These are phyloP conservation scores for Phaethornis superciliosus DNA, from an alignment of 2,113 vertebrate genomes.

Conservation along the genomic window DNA sequence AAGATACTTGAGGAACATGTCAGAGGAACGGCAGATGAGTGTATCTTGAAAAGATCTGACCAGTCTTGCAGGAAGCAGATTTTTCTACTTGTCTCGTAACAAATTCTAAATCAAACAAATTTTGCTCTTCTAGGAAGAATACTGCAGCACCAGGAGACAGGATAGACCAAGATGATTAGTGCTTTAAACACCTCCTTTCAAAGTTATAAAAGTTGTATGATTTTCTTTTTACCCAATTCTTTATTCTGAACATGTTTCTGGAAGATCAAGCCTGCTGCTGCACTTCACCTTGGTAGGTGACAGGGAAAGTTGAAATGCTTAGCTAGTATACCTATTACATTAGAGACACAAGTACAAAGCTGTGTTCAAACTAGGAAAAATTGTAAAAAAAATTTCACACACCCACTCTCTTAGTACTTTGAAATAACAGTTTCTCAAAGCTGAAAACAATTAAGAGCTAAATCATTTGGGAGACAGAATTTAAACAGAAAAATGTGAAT, in stretches of 20 bases:
- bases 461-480: constrained; percentile 37
- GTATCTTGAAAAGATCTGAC: neutral
- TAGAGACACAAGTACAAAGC: neutral
- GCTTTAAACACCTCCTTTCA: neutral
- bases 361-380: neutral
- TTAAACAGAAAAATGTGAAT: constrained; percentile 55
- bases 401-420: neutral
- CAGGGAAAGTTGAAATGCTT: neutral
- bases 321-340: too few relatives aligned
- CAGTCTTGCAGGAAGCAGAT: neutral
- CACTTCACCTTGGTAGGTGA: neutral
- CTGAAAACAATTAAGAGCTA: constrained; percentile 45
- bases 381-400: neutral
- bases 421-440: neutral
- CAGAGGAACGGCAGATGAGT: neutral
- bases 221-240: neutral
- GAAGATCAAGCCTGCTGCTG: neutral
- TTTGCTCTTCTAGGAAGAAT: neutral
- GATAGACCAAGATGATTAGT: neutral
- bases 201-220: neutral
- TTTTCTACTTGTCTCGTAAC: neutral
- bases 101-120: neutral
- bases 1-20: neutral
- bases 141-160: neutral
- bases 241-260: neutral